Conservation (phyloP, 2,113 vertebrate species). For the Macheiramphus alcinus region DNA sequence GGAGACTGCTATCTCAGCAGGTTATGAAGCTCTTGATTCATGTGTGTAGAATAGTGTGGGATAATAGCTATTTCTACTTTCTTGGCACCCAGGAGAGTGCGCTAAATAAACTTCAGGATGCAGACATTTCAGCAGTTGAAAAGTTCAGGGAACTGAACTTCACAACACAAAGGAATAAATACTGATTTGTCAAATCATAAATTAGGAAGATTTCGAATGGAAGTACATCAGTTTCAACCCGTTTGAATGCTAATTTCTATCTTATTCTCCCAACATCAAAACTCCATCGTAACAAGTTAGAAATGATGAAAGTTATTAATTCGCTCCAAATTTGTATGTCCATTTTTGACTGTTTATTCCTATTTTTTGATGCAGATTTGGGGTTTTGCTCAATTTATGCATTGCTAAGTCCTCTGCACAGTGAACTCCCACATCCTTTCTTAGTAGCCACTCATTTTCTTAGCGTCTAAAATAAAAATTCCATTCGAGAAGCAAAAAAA, state of each 20-base stretch:
- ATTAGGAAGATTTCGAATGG: not conserved
- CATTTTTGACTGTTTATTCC: not conserved
- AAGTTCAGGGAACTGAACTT: not conserved
- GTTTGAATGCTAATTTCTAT: not conserved
- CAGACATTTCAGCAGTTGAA: not conserved
- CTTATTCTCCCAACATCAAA: not conserved
- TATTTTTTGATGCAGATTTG: not conserved
- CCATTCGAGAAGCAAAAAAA: not conserved
- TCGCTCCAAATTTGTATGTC: not conserved
- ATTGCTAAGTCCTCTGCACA: not conserved
- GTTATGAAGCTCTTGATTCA: not conserved
- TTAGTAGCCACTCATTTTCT: not conserved
- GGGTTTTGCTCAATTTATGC: not conserved
- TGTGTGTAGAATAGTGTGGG: not conserved
- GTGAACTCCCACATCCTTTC: not conserved
- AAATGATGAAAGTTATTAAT: not conserved
- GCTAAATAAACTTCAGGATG: not conserved
- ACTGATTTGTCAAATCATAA: not conserved
- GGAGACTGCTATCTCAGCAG: conserved; percentile 36
- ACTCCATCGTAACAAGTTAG: not conserved
- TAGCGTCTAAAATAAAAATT: not conserved
- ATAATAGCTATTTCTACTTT: not conserved
- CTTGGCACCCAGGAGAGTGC: not conserved
- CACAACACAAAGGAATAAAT: not conserved
- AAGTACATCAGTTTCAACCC: not conserved